Conservation (phyloP, 2,888 invertebrate species). For the Lucinisca nassula region DNA sequence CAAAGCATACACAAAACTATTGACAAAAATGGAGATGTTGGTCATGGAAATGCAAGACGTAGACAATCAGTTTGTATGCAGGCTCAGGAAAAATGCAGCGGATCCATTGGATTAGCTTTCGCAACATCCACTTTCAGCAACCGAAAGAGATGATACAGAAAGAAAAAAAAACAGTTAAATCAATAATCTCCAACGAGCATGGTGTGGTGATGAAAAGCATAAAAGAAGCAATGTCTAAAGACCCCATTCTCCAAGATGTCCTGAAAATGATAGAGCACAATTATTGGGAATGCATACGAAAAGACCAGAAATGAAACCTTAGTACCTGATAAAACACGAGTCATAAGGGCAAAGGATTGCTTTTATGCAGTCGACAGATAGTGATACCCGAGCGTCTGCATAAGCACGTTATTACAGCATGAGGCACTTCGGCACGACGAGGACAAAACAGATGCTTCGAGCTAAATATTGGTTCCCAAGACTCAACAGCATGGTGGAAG, state of each 20-base stretch:
- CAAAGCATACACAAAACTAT: not conserved
- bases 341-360: not conserved
- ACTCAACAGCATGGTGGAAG: not conserved
- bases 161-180: no score
- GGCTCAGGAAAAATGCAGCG: not conserved
- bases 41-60: slow-evolving; percentile 28
- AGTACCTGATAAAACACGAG: slow-evolving; percentile 21
- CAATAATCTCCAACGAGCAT: no score
- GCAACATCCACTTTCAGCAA: not conserved
- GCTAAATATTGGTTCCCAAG: no score
- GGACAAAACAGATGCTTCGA: no score
- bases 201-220: no score
- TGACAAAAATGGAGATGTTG: slow-evolving; percentile 26
- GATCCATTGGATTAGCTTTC: no score
- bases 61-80: not conserved
- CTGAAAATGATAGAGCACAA: not conserved
- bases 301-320: not conserved
- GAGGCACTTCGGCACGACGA: no score
- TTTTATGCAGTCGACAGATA: no score
- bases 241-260: no score
- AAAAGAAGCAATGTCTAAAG: not conserved
- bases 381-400: slow-evolving; percentile 15
- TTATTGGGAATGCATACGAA: no score
- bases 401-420: slow-evolving; percentile 15
- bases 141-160: not conserved